Conservation (phyloP, 2,113 vertebrate species). For the Helogale parvula region DNA sequence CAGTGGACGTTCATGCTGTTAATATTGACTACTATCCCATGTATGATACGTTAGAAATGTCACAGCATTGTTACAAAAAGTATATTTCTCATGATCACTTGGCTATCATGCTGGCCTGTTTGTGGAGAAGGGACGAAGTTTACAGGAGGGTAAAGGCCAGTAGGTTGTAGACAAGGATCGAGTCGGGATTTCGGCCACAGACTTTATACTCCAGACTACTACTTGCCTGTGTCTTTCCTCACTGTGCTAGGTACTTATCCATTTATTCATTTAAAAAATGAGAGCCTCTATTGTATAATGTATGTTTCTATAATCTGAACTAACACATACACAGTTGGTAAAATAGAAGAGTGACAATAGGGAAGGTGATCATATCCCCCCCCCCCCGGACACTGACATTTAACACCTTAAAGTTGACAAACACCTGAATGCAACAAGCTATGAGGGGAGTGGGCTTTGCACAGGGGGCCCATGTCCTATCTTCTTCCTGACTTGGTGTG, state of each 20-base stretch:
- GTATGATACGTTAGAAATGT: neutral
- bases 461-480: accelerated
- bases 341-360: neutral
- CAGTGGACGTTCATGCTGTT: neutral
- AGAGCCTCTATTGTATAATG: neutral
- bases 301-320: neutral
- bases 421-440: neutral
- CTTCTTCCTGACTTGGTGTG: neutral
- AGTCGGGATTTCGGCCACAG: neutral
- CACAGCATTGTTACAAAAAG: neutral
- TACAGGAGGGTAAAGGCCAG: neutral
- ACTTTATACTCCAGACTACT: neutral
- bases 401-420: neutral
- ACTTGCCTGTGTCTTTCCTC: neutral
- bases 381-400: neutral
- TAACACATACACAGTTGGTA: neutral
- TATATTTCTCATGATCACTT: neutral
- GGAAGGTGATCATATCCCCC: neutral
- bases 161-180: neutral
- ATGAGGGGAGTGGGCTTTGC: too few relatives aligned
- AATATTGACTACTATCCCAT: neutral
- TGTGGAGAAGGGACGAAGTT: neutral
- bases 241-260: neutral
- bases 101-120: neutral
- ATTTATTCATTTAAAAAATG: neutral